Evolutionary conservation across 1,140 invertebrate genomes (phyloP).

Genomic region (Leptopilina boulardi): DNA sequence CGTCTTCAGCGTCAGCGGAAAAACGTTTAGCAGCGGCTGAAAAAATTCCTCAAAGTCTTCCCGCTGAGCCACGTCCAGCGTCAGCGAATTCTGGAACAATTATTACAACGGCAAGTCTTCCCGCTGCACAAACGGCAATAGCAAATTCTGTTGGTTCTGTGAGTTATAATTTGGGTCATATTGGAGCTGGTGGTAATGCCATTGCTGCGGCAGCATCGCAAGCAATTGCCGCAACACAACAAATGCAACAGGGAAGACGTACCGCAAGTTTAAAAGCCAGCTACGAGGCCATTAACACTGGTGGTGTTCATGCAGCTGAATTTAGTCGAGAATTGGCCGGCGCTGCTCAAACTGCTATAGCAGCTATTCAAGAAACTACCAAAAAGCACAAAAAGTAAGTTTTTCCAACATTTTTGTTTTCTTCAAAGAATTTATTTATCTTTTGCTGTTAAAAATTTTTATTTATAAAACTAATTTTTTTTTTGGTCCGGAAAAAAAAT

Average conservation of each 20-base stretch:
- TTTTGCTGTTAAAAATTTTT: slow-evolving; percentile 11
- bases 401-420: no score
- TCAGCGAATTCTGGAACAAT: slow-evolving; percentile 72
- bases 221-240: slow-evolving; percentile 96
- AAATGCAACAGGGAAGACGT: slow-evolving; percentile 95
- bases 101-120: slow-evolving; percentile 62
- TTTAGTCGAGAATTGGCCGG: slow-evolving; percentile 84
- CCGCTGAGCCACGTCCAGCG: slow-evolving; percentile 69
- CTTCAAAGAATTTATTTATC: neutral
- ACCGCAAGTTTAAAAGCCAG: slow-evolving; percentile 97
- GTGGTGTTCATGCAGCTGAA: slow-evolving; percentile 76
- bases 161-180: slow-evolving; percentile 82
- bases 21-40: slow-evolving; percentile 71
- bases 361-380: slow-evolving; percentile 82
- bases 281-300: slow-evolving; percentile 88
- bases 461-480: neutral
- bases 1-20: slow-evolving; percentile 71
- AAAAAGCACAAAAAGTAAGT: slow-evolving; percentile 82
- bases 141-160: slow-evolving; percentile 75
- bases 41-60: slow-evolving; percentile 68
- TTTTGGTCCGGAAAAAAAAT: no score
- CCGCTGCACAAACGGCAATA: slow-evolving; percentile 64
- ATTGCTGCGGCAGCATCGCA: slow-evolving; percentile 97
- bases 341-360: slow-evolving; percentile 87
- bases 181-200: slow-evolving; percentile 87